Conservation (phyloP, 2,113 vertebrate genomes). For the Rhodinocichla rosea region DNA sequence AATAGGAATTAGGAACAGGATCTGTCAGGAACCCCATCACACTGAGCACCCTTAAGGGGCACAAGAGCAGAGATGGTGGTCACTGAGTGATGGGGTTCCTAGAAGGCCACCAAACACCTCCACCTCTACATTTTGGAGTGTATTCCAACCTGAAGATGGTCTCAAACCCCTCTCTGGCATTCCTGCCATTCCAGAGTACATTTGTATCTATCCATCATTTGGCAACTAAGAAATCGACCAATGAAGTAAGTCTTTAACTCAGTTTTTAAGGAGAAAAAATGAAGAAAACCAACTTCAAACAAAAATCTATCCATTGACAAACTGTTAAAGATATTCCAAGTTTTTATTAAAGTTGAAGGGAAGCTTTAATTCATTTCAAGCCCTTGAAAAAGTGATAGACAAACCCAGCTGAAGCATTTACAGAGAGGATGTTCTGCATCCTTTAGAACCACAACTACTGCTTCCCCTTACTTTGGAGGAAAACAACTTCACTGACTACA, state of each 20-base stretch:
- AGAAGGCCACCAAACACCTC: neutral
- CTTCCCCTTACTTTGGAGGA: neutral
- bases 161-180: neutral
- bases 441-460: neutral
- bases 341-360: neutral
- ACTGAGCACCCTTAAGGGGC: fast-evolving
- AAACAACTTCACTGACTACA: neutral
- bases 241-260: fast-evolving
- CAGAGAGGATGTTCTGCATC: neutral
- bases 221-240: neutral
- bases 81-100: neutral
- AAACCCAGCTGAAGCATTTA: neutral
- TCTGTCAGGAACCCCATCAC: neutral
- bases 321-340: neutral
- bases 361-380: neutral
- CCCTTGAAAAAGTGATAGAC: neutral
- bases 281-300: neutral
- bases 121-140: neutral
- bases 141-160: neutral
- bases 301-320: neutral
- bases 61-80: neutral
- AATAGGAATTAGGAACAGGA: neutral
- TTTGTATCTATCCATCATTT: neutral
- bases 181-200: neutral
- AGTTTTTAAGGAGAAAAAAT: neutral